Conservation (phyloP, 2,888 invertebrate species). For the Tanytarsus gracilentus region DNA sequence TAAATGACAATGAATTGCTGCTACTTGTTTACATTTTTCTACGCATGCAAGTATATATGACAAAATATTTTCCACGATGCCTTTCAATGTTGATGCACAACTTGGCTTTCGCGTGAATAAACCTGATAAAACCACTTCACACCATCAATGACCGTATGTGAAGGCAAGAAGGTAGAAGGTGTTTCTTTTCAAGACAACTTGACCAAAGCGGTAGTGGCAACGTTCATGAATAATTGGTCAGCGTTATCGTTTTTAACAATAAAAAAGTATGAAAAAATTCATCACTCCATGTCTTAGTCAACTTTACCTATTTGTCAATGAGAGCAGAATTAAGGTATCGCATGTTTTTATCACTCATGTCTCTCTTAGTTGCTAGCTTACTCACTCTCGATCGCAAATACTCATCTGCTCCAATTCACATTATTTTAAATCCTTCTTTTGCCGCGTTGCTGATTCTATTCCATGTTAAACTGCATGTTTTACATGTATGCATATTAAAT, state of each 20-base stretch:
- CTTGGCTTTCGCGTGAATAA: neutral
- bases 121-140: neutral
- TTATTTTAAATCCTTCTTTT: neutral
- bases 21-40: neutral
- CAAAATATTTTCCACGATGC: neutral
- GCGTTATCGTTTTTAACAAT: no score
- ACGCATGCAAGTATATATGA: neutral
- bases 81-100: constrained; percentile 3
- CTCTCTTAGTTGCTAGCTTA: no score
- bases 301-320: constrained; percentile 4
- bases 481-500: constrained; percentile 24
- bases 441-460: neutral
- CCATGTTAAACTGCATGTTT: constrained; percentile 12
- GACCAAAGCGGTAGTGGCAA: no score
- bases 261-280: no score
- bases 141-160: constrained; percentile 1
- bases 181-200: neutral
- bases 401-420: constrained; percentile 18
- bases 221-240: no score
- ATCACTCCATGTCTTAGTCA: neutral
- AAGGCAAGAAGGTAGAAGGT: no score
- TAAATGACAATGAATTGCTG: neutral
- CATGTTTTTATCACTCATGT: no score
- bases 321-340: constrained; percentile 1
- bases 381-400: no score